These are phyloP conservation scores for Rhagium mordax DNA, from an alignment of 2,888 invertebrate species.

Conservation along the genomic window DNA sequence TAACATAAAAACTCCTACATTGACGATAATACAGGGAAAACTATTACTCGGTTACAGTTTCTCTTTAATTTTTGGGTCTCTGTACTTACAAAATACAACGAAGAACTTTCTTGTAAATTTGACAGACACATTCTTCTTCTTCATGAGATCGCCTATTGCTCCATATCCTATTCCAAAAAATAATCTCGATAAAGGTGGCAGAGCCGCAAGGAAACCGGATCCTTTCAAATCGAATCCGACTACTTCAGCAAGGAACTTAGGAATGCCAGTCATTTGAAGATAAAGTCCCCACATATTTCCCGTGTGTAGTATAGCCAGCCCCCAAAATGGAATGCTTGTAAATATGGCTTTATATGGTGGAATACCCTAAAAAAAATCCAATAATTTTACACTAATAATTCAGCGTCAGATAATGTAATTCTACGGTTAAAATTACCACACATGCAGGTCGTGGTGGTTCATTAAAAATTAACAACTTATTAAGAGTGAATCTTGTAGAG, in stretches of 20 bases:
- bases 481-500: no score
- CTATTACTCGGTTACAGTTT: no score
- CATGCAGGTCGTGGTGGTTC: no score
- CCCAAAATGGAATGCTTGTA: slow-evolving; percentile 53
- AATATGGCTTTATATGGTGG: slow-evolving; percentile 56
- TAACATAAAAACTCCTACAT: no score
- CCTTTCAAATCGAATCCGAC: slow-evolving; percentile 56
- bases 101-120: slow-evolving; percentile 56
- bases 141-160: slow-evolving; percentile 54
- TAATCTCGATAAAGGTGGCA: slow-evolving; percentile 58
- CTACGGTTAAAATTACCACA: no score
- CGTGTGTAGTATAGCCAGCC: slow-evolving; percentile 51
- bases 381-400: no score
- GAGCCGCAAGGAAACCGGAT: slow-evolving; percentile 56
- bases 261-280: slow-evolving; percentile 50
- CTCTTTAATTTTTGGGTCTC: neutral
- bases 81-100: slow-evolving; percentile 58
- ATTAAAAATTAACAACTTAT: no score
- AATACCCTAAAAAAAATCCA: no score
- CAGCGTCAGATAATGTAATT: no score
- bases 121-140: slow-evolving; percentile 47
- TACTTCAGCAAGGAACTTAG: slow-evolving; percentile 55
- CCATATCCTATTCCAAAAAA: slow-evolving; percentile 56
- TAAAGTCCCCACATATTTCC: slow-evolving; percentile 58
- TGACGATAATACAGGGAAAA: no score